These are phyloP conservation scores for Digitonthophagus gazella DNA, from an alignment of 2,888 invertebrate species.

Conservation along the genomic window DNA sequence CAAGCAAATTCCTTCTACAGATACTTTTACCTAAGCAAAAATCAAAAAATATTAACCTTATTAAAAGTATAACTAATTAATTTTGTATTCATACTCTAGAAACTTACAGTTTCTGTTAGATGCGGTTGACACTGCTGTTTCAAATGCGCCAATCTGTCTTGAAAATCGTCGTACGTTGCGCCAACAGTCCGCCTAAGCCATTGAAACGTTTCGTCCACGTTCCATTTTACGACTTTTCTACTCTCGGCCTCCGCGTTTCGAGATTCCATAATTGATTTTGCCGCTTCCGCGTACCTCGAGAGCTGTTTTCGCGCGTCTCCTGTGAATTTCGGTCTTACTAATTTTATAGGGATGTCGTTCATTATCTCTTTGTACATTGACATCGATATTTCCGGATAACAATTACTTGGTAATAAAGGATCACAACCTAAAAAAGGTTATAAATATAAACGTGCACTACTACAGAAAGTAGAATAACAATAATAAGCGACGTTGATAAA, in stretches of 20 bases:
- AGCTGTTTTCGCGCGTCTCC: conserved; percentile 94
- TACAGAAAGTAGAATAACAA: too few species aligned
- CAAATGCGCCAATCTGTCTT: conserved; percentile 83
- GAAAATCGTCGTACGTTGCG: conserved; percentile 92
- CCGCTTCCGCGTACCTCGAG: conserved; percentile 84
- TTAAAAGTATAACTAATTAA: too few species aligned
- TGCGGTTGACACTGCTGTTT: conserved; percentile 96
- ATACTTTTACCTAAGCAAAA: conserved; percentile 67
- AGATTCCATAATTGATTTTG: conserved; percentile 94
- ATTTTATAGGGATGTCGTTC: conserved; percentile 96
- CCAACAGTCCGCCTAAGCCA: conserved; percentile 92
- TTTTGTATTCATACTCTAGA: too few species aligned
- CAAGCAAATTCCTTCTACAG: conserved; percentile 91
- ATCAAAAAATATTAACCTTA: background rate
- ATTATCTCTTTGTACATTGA: conserved; percentile 97
- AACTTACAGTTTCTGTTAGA: conserved; percentile 78
- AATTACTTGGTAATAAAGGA: conserved; percentile 87
- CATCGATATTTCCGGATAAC: conserved; percentile 87
- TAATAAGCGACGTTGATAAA: too few species aligned
- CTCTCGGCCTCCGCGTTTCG: conserved; percentile 90
- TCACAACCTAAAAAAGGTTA: conserved; percentile 69
- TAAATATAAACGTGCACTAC: conserved; percentile 3
- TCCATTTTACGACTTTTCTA: conserved; percentile 97
- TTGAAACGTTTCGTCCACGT: conserved; percentile 95
- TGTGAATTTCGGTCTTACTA: conserved; percentile 88